phyloP scores from a whole-genome alignment of 2,113 vertebrate species.

The Cnemophilus loriae region DNA sequence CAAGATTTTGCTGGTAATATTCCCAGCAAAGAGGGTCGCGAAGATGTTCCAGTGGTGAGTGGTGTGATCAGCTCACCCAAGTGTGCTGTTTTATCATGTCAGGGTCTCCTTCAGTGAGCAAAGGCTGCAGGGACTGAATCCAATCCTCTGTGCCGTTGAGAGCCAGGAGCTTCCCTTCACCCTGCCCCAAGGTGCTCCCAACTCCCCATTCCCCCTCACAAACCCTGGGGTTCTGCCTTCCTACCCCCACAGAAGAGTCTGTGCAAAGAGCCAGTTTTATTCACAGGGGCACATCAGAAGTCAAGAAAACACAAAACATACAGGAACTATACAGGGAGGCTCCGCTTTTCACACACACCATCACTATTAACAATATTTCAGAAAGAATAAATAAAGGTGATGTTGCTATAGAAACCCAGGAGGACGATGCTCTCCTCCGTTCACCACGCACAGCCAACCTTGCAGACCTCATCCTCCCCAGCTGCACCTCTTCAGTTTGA shows the following conservation, averaged over 20 bases:
- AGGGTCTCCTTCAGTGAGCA: not conserved
- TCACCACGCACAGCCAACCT: not conserved
- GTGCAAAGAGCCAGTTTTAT: constrained; percentile 65
- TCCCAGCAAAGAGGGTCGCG: not conserved
- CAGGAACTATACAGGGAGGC: not conserved
- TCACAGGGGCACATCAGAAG: not conserved
- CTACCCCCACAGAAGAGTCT: not conserved
- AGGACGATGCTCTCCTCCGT: not conserved
- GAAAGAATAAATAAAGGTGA: constrained; percentile 17
- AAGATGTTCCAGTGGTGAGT: not conserved
- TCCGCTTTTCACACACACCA: not conserved
- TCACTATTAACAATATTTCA: constrained; percentile 2
- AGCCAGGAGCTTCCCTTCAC: not conserved
- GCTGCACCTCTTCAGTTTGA: constrained; percentile 71
- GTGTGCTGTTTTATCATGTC: not conserved
- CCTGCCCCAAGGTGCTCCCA: not conserved
- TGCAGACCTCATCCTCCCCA: not conserved
- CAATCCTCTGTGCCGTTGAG: not conserved
- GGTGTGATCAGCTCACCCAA: not conserved
- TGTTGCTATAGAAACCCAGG: constrained; percentile 24
- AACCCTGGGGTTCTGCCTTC: not conserved
- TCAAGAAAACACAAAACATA: not conserved
- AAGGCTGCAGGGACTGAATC: not conserved
- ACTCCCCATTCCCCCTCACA: not conserved
- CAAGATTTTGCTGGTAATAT: not conserved